phyloP scores from a whole-genome alignment of 2,797 vertebrate genomes.

The Hoplostethus atlanticus region DNA sequence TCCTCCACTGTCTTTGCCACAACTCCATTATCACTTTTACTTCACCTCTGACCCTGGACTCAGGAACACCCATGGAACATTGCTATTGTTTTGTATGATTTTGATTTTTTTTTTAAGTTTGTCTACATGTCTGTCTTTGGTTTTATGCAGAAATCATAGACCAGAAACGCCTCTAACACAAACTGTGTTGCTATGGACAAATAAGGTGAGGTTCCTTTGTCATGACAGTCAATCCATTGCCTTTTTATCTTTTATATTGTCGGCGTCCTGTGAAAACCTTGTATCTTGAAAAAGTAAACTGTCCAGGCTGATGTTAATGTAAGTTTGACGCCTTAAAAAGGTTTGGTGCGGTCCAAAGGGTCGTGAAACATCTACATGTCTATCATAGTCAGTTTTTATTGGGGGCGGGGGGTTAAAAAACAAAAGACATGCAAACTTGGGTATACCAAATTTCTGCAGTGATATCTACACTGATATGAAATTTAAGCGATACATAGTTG shows the following conservation, averaged over 20 bases:
- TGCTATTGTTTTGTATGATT: slow-evolving; percentile 60
- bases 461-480: slow-evolving; percentile 21
- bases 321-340: neutral
- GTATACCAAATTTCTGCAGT: slow-evolving; percentile 27
- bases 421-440: neutral
- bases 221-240: slow-evolving; percentile 34
- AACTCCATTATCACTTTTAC: slow-evolving; percentile 44
- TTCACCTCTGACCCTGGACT: slow-evolving; percentile 84
- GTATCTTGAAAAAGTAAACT: slow-evolving; percentile 9
- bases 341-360: neutral
- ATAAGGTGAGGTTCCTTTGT: slow-evolving; percentile 26
- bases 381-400: slow-evolving; percentile 15
- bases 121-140: slow-evolving; percentile 46
- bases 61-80: slow-evolving; percentile 87
- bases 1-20: slow-evolving; percentile 32
- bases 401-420: neutral
- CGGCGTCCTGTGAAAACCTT: slow-evolving; percentile 40
- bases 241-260: slow-evolving; percentile 47
- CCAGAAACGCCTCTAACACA: slow-evolving; percentile 30
- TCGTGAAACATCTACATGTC: neutral
- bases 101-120: slow-evolving; percentile 48
- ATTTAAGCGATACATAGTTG: neutral
- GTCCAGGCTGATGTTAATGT: slow-evolving; percentile 7
- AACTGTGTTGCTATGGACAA: slow-evolving; percentile 39
- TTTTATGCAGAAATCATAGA: slow-evolving; percentile 52